Conservation (phyloP, 2,888 invertebrate species). For the Penaeus monodon region DNA sequence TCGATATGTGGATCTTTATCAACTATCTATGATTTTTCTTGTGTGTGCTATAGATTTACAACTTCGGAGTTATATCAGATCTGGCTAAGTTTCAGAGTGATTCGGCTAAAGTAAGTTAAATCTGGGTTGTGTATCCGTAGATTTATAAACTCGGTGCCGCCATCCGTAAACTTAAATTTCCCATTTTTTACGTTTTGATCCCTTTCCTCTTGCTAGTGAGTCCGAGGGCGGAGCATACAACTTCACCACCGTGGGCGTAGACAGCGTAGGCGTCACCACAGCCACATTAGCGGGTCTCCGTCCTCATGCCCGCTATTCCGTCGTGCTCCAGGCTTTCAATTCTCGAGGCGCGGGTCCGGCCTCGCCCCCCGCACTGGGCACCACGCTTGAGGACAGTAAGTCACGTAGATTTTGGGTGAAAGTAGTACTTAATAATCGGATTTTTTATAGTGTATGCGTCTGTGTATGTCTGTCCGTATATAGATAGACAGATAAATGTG, state of each 20-base stretch:
- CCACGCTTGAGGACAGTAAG: slow-evolving; percentile 65
- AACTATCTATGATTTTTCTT: too few species aligned
- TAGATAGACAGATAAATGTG: too few species aligned
- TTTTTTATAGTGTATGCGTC: too few species aligned
- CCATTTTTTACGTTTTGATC: neutral
- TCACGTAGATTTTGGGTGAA: neutral
- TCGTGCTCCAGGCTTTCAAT: slow-evolving; percentile 64
- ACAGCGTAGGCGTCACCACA: slow-evolving; percentile 45
- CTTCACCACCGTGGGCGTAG: slow-evolving; percentile 63
- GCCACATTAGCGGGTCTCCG: slow-evolving; percentile 49
- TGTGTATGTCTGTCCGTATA: too few species aligned
- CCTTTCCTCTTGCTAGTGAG: slow-evolving; percentile 20
- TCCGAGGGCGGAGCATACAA: slow-evolving; percentile 51
- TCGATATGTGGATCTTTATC: too few species aligned
- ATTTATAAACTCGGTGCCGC: too few species aligned
- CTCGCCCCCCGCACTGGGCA: slow-evolving; percentile 48
- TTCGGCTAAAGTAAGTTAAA: too few species aligned
- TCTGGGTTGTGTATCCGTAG: too few species aligned
- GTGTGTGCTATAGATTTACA: too few species aligned
- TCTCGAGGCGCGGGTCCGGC: slow-evolving; percentile 61
- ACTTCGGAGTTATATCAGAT: too few species aligned
- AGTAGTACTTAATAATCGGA: too few species aligned
- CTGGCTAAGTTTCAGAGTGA: too few species aligned
- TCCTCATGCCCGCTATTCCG: slow-evolving; percentile 61
- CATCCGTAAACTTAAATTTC: neutral